Evolutionary conservation across 2,888 invertebrate species (phyloP), one percentile per base, ranked within the genome.

Genomic region (Julus scanicus): DNA sequence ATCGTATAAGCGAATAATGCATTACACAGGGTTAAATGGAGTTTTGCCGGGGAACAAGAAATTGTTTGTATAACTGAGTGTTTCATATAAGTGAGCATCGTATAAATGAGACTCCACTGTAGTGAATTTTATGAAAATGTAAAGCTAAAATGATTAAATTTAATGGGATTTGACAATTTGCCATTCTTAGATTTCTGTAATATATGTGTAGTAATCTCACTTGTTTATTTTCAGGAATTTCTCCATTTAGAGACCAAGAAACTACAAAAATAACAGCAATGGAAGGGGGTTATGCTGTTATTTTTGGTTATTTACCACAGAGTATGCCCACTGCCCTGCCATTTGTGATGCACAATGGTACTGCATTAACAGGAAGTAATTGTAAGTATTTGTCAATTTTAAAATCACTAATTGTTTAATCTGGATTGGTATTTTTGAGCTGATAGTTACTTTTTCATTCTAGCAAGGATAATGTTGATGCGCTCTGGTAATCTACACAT

Each of bases 401-500:
- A 84, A 83, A 84, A 44, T 84, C 37, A 44, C 29, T 17, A 86
- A 37, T 86, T 86, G 37, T 37, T 57, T 29, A 29, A n/a, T 53
- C 29, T 6, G 39, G 11, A 57, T 86, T 4, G 17, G 49, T 87
- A 37, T 39, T 88, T 84, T 20, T 17, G 15, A 15, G n/a, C 5
- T 87, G 39, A 44, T 88, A 13, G 5, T 49, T 37, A 13, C 48
- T 29, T 4, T 44, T 88, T 13, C 2, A 29, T 87, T 20, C 20
- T 87, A 87, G 88, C 37, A 37, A 84, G 88, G 29, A 86, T 17
- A 20, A 88, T 88, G 49, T 39, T 88, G 83, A 40, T 88, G 49
- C 37, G 48, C 5, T 88, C 87, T 84, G 88, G 88, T 0, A 88
- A 88, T 57, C 53, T 88, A 5, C 87, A 88, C 87, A 84, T 88